phyloP scores from a whole-genome alignment of 2,888 invertebrate genomes.

The Caenorhabditis drosophilae region DNA sequence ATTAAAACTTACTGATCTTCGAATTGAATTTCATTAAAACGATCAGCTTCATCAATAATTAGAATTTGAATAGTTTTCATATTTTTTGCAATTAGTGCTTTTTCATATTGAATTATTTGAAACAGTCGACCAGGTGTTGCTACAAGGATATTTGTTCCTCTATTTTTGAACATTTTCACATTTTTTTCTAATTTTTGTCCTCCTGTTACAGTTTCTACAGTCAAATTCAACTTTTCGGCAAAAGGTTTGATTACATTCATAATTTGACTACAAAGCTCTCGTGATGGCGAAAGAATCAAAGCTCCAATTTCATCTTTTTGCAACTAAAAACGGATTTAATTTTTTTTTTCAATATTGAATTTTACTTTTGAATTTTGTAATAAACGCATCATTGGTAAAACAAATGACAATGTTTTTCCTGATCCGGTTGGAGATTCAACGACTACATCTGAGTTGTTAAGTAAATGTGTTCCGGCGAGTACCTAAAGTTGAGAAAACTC shows the following conservation, averaged over 20 bases:
- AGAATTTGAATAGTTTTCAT: slow-evolving; percentile 75
- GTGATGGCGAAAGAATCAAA: slow-evolving; percentile 89
- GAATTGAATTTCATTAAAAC: slow-evolving; percentile 90
- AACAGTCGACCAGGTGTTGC: slow-evolving; percentile 93
- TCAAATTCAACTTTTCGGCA: slow-evolving; percentile 40
- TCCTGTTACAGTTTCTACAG: slow-evolving; percentile 70
- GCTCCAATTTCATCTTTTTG: slow-evolving; percentile 78
- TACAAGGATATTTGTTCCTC: slow-evolving; percentile 79
- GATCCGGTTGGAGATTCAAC: slow-evolving; percentile 98
- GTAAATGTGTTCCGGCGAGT: slow-evolving; percentile 54
- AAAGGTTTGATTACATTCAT: slow-evolving; percentile 71
- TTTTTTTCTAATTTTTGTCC: slow-evolving; percentile 46
- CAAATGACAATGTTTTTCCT: slow-evolving; percentile 94
- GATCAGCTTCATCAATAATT: slow-evolving; percentile 94
- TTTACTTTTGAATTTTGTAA: slow-evolving; percentile 64
- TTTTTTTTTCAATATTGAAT: too few relatives aligned
- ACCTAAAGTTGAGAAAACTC: slow-evolving; percentile 28
- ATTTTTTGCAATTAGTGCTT: slow-evolving; percentile 26
- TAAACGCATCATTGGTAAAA: slow-evolving; percentile 88
- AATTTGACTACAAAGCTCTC: slow-evolving; percentile 91
- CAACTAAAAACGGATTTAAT: too few relatives aligned
- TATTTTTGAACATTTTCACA: slow-evolving; percentile 49
- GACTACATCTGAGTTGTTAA: slow-evolving; percentile 91
- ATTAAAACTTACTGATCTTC: slow-evolving; percentile 72
- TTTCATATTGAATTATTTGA: slow-evolving; percentile 75